Conservation (phyloP, 2,797 vertebrate species). For the Eremophila alpestris region DNA sequence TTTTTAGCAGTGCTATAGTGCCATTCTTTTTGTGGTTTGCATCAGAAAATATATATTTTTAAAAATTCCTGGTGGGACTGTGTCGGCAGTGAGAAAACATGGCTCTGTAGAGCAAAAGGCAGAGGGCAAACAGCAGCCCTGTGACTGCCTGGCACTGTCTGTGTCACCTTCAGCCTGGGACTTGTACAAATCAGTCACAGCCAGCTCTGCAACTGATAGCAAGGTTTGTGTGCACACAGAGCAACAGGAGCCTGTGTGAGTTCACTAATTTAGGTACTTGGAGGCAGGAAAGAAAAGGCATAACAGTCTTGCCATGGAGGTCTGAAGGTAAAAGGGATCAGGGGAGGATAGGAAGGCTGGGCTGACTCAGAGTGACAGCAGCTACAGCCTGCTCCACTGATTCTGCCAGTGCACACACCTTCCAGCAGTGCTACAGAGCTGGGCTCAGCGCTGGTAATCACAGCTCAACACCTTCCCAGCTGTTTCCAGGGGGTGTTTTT, state of each 20-base stretch:
- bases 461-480: not conserved
- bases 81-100: not conserved
- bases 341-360: not conserved
- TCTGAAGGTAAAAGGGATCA: not conserved
- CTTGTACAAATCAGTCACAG: not conserved
- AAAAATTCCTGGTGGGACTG: not conserved
- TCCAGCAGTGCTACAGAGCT: not conserved
- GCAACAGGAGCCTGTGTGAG: not conserved
- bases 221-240: not conserved
- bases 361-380: not conserved
- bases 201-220: not conserved
- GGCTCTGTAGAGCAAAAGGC: not conserved
- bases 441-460: not conserved
- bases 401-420: not conserved
- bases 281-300: not conserved
- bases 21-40: not conserved
- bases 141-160: not conserved
- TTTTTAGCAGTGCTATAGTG: not conserved
- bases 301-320: not conserved
- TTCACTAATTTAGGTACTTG: not conserved
- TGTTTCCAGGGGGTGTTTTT: not conserved
- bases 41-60: not conserved
- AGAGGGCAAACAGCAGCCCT: not conserved
- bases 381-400: not conserved
- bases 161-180: not conserved